Conservation (phyloP, 1,140 invertebrate species). For the Camponotus pennsylvanicus region DNA sequence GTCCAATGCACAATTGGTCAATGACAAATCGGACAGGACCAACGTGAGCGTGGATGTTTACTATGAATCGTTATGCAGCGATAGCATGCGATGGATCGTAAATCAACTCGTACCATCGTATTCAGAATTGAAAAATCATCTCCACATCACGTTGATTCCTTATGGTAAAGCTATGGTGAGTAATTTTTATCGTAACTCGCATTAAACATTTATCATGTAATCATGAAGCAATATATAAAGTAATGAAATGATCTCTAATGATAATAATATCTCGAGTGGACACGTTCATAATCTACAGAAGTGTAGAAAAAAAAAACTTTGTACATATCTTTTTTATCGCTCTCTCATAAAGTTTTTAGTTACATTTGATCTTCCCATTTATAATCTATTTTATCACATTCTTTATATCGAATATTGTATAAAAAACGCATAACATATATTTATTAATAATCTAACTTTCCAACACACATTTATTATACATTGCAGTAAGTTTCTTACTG, state of each 20-base stretch:
- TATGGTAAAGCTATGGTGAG: slow-evolving; percentile 93
- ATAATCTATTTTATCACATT: neutral
- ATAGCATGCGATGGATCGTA: slow-evolving; percentile 90
- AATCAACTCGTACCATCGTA: slow-evolving; percentile 83
- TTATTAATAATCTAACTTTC: neutral
- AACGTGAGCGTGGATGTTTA: slow-evolving; percentile 86
- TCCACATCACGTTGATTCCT: slow-evolving; percentile 82
- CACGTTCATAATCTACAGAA: neutral
- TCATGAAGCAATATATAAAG: neutral
- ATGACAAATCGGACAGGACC: neutral
- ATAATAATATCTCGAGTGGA: neutral
- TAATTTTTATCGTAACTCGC: slow-evolving; percentile 48
- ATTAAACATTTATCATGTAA: neutral
- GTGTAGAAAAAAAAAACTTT: neutral
- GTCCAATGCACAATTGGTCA: slow-evolving; percentile 40
- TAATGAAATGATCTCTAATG: neutral
- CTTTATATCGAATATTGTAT: neutral
- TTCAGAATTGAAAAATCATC: slow-evolving; percentile 69
- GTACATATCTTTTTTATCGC: neutral
- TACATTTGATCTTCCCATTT: neutral
- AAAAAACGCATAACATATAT: neutral
- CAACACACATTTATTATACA: neutral
- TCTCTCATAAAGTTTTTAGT: neutral
- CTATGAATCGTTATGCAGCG: slow-evolving; percentile 94
- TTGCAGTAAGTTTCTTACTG: neutral